Conservation (phyloP, 2,113 vertebrate species). For the Corythoichthys intestinalis region DNA sequence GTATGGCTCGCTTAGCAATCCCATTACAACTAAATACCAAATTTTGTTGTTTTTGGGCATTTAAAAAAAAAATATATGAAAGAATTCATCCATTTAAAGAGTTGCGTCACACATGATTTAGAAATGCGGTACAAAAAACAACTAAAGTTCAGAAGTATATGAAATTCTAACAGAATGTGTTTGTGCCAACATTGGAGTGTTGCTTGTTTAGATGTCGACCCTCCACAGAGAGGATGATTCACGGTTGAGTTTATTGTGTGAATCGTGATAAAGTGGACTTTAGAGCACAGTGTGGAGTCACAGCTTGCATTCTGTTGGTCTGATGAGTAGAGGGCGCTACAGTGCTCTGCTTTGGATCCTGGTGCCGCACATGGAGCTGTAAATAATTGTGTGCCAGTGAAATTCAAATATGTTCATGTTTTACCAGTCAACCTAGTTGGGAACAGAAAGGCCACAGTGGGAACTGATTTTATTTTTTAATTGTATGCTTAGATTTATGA, state of each 20-base stretch:
- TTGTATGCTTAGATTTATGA: slow-evolving; percentile 68
- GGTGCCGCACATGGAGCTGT: slow-evolving; percentile 53
- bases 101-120: no score
- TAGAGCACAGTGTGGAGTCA: not conserved
- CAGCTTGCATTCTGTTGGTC: slow-evolving; percentile 20
- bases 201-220: not conserved
- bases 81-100: not conserved
- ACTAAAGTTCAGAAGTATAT: not conserved
- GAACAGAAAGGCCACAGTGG: slow-evolving; percentile 32
- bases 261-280: slow-evolving; percentile 7
- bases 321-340: slow-evolving; percentile 37
- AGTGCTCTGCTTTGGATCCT: slow-evolving; percentile 15
- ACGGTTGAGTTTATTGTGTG: slow-evolving; percentile 16
- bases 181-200: not conserved
- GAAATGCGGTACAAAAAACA: no score
- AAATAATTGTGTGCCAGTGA: slow-evolving; percentile 72
- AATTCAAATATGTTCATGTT: slow-evolving; percentile 65
- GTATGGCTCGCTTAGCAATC: not conserved
- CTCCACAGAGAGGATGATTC: not conserved
- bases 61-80: no score
- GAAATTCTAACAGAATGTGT: not conserved
- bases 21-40: not conserved
- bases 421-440: slow-evolving; percentile 59
- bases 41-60: not conserved
- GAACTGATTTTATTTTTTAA: slow-evolving; percentile 69